Base-by-base conservation (phyloP, 2,888 invertebrate species). In the Drosophila rellima region DNA sequence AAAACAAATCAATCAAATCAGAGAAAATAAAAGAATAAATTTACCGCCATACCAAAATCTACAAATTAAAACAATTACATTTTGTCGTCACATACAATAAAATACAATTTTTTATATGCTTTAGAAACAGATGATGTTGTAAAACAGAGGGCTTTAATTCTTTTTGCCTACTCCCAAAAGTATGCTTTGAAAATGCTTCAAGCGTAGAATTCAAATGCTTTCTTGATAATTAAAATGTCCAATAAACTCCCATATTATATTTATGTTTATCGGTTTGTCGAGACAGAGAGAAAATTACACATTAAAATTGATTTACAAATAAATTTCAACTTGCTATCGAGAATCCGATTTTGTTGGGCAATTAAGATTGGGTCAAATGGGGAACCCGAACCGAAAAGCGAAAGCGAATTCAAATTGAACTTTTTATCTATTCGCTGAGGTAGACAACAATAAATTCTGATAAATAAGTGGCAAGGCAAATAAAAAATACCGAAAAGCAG, bases 371-470 rank as follows among this genome's bases (percentile, higher is more conserved):
- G 60, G 68, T 59, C 26, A 29, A 45, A 42, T 59, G 68, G 26
- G 44, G 17, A 35, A 45, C 15, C 35, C 45, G 1, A 67, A 63
- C 15, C 55, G 45, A 37, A 56, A 50, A 62, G 47, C 45, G 13
- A 47, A 63, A 63, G 67, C 48, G 79, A 82, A 89, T 87, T 85
- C 83, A 84, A 80, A 89, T 90, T 89, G 82, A 90, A 87, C 75
- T 84, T 64, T 55, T 68, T 88, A 88, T 88, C 80, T 73, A 66
- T 70, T 78, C 81, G 70, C 61, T 74, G 74, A 83, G 88, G 80
- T 80, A 84, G 78, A 82, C 83, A 86, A 82, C 74, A 86, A 84
- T 83, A 86, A 89, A 89, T 83, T 89, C 65, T 69, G 70, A 80
- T 80, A 83, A 86, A 88, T 74, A 88, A 70, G 60, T 72, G 68